Evolutionary conservation across 1,140 invertebrate species (phyloP).

Genomic region (Mactra quadrangularis): DNA sequence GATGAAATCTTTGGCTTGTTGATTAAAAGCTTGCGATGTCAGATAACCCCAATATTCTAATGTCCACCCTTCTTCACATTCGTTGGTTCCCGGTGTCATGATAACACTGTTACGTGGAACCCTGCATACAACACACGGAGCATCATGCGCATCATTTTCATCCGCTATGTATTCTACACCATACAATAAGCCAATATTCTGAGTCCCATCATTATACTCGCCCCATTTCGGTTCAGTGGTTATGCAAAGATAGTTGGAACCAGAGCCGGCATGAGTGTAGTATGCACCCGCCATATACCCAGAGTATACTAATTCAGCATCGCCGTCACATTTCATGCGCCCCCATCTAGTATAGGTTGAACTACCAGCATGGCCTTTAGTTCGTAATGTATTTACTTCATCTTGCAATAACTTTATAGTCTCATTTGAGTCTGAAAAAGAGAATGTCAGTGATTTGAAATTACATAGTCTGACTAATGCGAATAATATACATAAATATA

Average conservation of each 20-base stretch:
- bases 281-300: not conserved
- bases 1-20: not conserved
- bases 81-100: not conserved
- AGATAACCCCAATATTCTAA: conserved; percentile 6
- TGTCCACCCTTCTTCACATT: not conserved
- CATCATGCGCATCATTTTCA: conserved; percentile 69
- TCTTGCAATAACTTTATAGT: too few relatives aligned
- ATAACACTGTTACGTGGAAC: not conserved
- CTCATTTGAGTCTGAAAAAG: too few relatives aligned
- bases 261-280: not conserved
- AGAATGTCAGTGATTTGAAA: too few relatives aligned
- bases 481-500: too few relatives aligned
- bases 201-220: not conserved
- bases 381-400: too few relatives aligned
- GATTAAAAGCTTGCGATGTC: not conserved
- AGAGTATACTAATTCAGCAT: not conserved
- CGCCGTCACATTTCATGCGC: not conserved
- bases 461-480: too few relatives aligned
- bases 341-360: conserved; percentile 27
- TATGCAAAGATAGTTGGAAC: conserved; percentile 8
- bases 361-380: not conserved
- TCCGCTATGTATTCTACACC: conserved; percentile 18
- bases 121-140: conserved; percentile 9
- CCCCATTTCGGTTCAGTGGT: conserved; percentile 6
- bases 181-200: not conserved